Percentiles rank a stretch among this genome's conserved stretches.
Conservation (phyloP, 2,113 vertebrate genomes). For the Podarcis cretensis region DNA sequence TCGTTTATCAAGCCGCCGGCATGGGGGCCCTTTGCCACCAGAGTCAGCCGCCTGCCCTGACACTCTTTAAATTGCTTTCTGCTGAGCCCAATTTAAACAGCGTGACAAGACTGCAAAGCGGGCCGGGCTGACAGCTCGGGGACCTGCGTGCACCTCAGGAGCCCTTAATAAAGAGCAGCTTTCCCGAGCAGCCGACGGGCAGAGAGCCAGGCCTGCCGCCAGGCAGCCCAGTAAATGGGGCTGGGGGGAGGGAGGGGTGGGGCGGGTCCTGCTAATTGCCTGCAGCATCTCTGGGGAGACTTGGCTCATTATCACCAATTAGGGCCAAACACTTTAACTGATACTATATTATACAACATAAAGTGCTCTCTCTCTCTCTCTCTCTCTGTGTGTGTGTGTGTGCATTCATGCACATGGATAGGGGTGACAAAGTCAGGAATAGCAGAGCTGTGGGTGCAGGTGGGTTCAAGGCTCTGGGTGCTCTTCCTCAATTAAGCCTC, state of each 20-base stretch:
- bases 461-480: no score
- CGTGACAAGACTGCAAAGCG: slow-evolving; percentile 55
- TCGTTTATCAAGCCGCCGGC: slow-evolving; percentile 54
- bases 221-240: neutral
- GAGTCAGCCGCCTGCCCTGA: slow-evolving; percentile 51
- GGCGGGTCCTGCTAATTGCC: slow-evolving; percentile 41
- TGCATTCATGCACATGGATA: no score
- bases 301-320: slow-evolving; percentile 55
- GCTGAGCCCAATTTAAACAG: slow-evolving; percentile 54
- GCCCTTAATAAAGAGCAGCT: slow-evolving; percentile 59
- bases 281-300: slow-evolving; percentile 26
- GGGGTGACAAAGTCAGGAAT: neutral
- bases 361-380: neutral
- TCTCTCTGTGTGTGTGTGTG: neutral
- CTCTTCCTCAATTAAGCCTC: no score
- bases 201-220: slow-evolving; percentile 27
- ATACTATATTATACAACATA: slow-evolving; percentile 36
- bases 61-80: slow-evolving; percentile 60
- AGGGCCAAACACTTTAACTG: slow-evolving; percentile 46
- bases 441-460: neutral
- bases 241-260: neutral
- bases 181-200: slow-evolving; percentile 38
- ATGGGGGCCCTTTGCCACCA: slow-evolving; percentile 42
- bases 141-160: slow-evolving; percentile 53
- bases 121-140: slow-evolving; percentile 53